Evolutionary conservation across 2,888 invertebrate species (phyloP), one percentile per base, ranked within the genome.

Genomic region (Heliconius hortense): DNA sequence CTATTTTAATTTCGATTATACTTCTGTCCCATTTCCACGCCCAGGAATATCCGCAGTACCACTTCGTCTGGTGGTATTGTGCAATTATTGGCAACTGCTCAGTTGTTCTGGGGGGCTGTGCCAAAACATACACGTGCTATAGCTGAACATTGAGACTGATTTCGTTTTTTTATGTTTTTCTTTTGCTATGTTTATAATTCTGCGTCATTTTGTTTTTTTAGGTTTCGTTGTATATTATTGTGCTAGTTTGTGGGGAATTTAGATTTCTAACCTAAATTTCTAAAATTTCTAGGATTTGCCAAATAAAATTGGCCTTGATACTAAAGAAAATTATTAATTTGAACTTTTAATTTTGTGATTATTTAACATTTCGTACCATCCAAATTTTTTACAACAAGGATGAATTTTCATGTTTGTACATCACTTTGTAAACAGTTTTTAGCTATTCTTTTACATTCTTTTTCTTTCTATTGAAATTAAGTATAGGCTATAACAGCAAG

Each of bases 1-100:
- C 92, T 93, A 93, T 94, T 94, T 93, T 86, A 81, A 89, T 85
- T 85, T 80, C 84, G 87, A 90, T 88, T 87, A 81, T 89, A 85
- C 84, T 72, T 79, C 83, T 77, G 76, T 87, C 88, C 83, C 81
- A 75, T 69, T 82, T 79, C 28, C 71, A 59, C 78, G 39, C 69
- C 73, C 72, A 72, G 28, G 66, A 15, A 66, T 77, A 72, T 76
- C 59, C 77, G 81, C 88, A 82, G 76, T 78, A 80, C 80, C 73
- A 90, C 87, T 83, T 86, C 75, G 35, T 77, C 80, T 75, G 72
- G 48, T 73, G 79, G 78, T 83, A 87, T 93, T 92, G 91, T 90
- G 93, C 86, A 94, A 94, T 85, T 85, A 91, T 93, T 94, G 93
- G 92, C 93, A 90, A 86, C 84, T 82, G 81, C 80, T 85, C 83